Conservation (phyloP, 2,113 vertebrate genomes). For the Strigops habroptila region DNA sequence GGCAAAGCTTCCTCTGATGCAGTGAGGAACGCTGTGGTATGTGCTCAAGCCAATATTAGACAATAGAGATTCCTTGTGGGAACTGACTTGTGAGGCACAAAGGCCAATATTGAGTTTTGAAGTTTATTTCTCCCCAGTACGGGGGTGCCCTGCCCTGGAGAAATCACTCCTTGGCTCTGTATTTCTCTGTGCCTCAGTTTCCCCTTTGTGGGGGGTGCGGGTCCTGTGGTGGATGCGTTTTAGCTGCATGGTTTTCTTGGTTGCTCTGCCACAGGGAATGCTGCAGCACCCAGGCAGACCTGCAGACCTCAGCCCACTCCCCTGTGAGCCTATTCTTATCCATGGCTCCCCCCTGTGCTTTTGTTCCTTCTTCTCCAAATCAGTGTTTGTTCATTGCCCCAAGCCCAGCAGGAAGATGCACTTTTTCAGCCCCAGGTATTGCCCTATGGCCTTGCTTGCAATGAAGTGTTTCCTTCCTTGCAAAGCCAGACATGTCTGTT, state of each 20-base stretch:
- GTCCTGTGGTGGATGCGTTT: not conserved
- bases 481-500: not conserved
- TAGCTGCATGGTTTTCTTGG: fast-evolving
- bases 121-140: not conserved
- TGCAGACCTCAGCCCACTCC: not conserved
- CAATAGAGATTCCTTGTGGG: not conserved
- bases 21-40: not conserved
- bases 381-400: not conserved
- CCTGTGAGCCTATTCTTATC: not conserved
- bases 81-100: fast-evolving
- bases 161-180: not conserved
- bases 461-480: not conserved
- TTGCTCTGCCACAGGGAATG: not conserved
- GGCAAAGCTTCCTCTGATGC: not conserved
- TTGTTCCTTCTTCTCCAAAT: not conserved
- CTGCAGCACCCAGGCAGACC: not conserved
- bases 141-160: not conserved
- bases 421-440: not conserved
- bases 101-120: not conserved
- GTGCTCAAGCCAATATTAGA: not conserved
- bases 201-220: not conserved
- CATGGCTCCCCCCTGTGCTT: fast-evolving
- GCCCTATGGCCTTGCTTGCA: not conserved
- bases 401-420: not conserved
- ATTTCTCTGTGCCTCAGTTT: not conserved